Base-by-base conservation (phyloP, 2,113 vertebrate species). In the Halcyon senegalensis region DNA sequence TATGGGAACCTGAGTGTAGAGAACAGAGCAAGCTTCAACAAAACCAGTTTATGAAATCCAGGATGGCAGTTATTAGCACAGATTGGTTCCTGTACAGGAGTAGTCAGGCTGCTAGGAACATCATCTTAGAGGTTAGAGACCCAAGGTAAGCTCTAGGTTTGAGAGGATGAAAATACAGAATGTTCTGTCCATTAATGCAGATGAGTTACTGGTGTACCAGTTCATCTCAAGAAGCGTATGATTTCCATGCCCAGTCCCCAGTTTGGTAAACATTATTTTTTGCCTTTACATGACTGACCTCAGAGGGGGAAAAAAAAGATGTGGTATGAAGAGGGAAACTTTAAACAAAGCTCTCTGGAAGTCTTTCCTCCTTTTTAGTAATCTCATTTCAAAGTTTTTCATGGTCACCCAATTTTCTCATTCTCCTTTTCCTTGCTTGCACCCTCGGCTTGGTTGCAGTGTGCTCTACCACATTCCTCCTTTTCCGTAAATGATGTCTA, bases 281-380 rank as follows among this genome's bases (percentile, higher is more conserved):
- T 55, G 30, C 56, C 12, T 81, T 83, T 68, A n/a, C 85, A 25
- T 69, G 43, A 25, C 48, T 75, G 28, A 70, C 24, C 55, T 90
- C 19, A 27, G 55, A 79, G 44, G 53, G 13, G 95, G 55, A 85
- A 93, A 51, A 96, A 53, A 85, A 92, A 77, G 15, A 11, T 30
- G 13, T 1, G 3, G 4, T 44, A 28, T 69, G 35, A 80, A 8
- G 37, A 83, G 12, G 13, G 27, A 16, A 16, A 43, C 30, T 55
- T 92, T 69, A 80, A 90, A 76, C 9, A 85, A 91, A 85, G 31
- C 50, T 94, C 46, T 68, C 58, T 91, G n/a, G 44, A 96, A 33
- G 13, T 53, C 30, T 74, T 77, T 78, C 23, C 31, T 81, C 43
- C 16, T 15, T 77, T 62, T 56, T 33, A n/a, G 16, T 81, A 80